Evolutionary conservation across 2,113 vertebrate genomes (phyloP).

Genomic region (Pomatostomus ruficeps): DNA sequence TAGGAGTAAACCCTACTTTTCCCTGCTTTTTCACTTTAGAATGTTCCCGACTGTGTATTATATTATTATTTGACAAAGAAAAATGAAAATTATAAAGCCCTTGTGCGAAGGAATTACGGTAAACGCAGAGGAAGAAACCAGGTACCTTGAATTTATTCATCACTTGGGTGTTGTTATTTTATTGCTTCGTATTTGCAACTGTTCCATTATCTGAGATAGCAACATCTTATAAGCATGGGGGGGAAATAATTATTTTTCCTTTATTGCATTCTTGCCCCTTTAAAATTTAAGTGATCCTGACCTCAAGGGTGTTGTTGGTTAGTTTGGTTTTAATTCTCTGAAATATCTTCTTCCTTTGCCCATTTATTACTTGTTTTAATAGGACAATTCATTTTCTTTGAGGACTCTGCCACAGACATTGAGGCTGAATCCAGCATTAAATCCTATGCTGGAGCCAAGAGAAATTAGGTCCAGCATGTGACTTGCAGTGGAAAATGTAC

Average conservation of each 20-base stretch:
- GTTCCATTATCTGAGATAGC: neutral
- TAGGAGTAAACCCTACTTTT: neutral
- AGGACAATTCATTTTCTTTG: neutral
- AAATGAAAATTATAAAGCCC: slow-evolving; percentile 96
- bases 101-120: slow-evolving; percentile 93
- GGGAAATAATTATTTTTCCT: neutral
- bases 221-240: neutral
- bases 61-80: slow-evolving; percentile 99
- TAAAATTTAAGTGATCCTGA: neutral
- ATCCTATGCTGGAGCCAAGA: neutral
- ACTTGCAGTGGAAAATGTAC: neutral
- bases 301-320: neutral
- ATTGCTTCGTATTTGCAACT: neutral
- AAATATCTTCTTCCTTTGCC: neutral
- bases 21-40: slow-evolving; percentile 71
- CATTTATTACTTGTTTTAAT: neutral
- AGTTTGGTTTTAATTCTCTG: neutral
- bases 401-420: neutral
- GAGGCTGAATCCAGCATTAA: neutral
- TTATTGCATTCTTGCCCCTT: neutral
- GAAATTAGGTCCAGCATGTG: neutral
- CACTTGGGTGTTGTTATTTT: neutral
- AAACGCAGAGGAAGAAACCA: slow-evolving; percentile 93
- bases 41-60: slow-evolving; percentile 93
- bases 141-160: slow-evolving; percentile 67